Evolutionary conservation across 2,797 vertebrate species (phyloP).

Genomic region (Enteromius trimaculatus): DNA sequence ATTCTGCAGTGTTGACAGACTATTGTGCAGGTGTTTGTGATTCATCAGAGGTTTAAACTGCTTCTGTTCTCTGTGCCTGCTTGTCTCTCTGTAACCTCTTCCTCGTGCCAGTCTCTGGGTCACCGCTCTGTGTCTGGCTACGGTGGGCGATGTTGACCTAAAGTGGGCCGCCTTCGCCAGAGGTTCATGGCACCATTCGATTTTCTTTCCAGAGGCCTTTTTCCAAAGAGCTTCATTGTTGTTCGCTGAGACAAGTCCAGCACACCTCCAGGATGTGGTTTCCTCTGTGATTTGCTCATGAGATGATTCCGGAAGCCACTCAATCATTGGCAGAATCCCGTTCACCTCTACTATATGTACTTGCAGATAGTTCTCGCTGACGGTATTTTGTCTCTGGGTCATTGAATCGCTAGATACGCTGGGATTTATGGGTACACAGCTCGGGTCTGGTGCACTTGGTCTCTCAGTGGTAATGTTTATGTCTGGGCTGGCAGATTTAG

Average conservation of each 20-base stretch:
- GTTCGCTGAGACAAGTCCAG: slow-evolving; percentile 29
- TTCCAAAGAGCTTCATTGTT: slow-evolving; percentile 26
- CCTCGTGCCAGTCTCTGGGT: slow-evolving; percentile 30
- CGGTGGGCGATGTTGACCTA: neutral
- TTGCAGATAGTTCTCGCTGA: slow-evolving; percentile 27
- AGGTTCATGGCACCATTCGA: slow-evolving; percentile 19
- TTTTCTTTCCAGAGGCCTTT: slow-evolving; percentile 32
- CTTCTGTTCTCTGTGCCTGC: slow-evolving; percentile 18
- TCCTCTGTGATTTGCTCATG: slow-evolving; percentile 21
- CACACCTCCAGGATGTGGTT: slow-evolving; percentile 38
- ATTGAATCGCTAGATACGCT: neutral
- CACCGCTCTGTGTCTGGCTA: slow-evolving; percentile 27
- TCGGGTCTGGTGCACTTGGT: slow-evolving; percentile 32
- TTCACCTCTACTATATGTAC: slow-evolving; percentile 30
- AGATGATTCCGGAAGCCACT: slow-evolving; percentile 19
- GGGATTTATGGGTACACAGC: slow-evolving; percentile 32
- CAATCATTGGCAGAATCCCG: slow-evolving; percentile 39
- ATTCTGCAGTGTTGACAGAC: neutral
- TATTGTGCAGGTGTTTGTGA: slow-evolving; percentile 11
- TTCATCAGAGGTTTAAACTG: slow-evolving; percentile 13
- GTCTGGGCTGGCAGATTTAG: slow-evolving; percentile 15
- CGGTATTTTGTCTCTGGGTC: slow-evolving; percentile 44
- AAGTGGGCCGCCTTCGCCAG: slow-evolving; percentile 18
- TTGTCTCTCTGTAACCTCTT: slow-evolving; percentile 8
- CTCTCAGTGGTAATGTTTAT: slow-evolving; percentile 19